Evolutionary conservation across 2,113 vertebrate species (phyloP), one percentile per base, ranked within the genome.

Genomic region (Meriones unguiculatus): DNA sequence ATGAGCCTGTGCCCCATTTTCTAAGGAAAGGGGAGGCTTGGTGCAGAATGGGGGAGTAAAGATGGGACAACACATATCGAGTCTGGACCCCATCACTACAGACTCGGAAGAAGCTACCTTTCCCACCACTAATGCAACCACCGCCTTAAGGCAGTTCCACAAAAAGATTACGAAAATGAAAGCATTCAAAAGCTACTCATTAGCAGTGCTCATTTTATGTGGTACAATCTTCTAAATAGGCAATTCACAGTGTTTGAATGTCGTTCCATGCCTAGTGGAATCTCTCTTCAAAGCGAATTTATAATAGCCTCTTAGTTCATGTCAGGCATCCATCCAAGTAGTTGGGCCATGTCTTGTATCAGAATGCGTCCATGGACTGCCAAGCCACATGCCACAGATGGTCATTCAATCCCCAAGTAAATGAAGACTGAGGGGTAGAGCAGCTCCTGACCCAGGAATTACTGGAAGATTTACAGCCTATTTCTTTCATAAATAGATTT

Each of bases 401-500:
- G 30, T 73, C 52, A 54, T 52, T 69, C 82, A 57, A 89, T 64
- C 65, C 38, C 38, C 85, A 90, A 25, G n/a, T 57, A 73, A 96
- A 92, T 35, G n/a, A 8, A 67, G 50, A 52, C 28, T 15, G 9
- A 25, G 7, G 54, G 82, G 52, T 59, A n/a, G 65, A 35, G 52
- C 41, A 84, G 72, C 20, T 14, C 54, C n/a, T 25, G 41, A 81
- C 32, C 50, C 81, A 92, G 89, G 70, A 69, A 92, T 3, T 54
- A 20, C 41, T 76, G 89, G 90, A 41, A 41, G 57, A 35, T 76
- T 72, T 75, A 5, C 30, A 90, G 69, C 50, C 80, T 76, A 30
- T 25, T 84, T 93, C 75, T 70, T 96, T 96, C 82, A 84, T 84
- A 57, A 93, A 17, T 32, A 73, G 64, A 65, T 76, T 93, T 91